Evolutionary conservation across 2,888 invertebrate species (phyloP).

Genomic region (Xestia rhomboidea): DNA sequence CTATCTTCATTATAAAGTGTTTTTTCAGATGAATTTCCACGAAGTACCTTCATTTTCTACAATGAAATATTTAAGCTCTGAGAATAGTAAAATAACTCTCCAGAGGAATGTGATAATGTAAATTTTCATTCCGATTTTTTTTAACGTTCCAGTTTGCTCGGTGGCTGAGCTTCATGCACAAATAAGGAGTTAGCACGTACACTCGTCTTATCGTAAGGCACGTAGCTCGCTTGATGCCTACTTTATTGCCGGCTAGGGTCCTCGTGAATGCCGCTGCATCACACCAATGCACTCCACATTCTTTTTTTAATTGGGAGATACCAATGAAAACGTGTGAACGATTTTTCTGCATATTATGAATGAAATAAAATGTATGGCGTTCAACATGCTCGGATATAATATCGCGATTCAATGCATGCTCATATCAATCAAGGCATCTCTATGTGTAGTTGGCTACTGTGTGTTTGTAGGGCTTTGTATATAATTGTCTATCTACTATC

Average conservation of each 20-base stretch:
- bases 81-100: constrained; percentile 72
- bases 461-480: constrained; percentile 36
- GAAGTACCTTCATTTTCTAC: constrained; percentile 55
- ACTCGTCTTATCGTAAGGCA: constrained; percentile 80
- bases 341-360: constrained; percentile 45
- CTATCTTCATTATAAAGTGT: constrained; percentile 47
- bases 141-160: constrained; percentile 74
- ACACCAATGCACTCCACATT: constrained; percentile 76
- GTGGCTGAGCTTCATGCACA: constrained; percentile 73
- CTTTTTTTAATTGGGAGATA: constrained; percentile 72
- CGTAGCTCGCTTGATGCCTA: constrained; percentile 84
- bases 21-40: constrained; percentile 57
- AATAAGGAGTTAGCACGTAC: constrained; percentile 80
- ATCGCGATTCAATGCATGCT: constrained; percentile 10
- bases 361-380: constrained; percentile 23
- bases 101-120: constrained; percentile 78
- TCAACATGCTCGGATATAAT: constrained; percentile 10
- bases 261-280: constrained; percentile 74
- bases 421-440: constrained; percentile 25
- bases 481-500: constrained; percentile 52
- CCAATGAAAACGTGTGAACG: constrained; percentile 64
- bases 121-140: constrained; percentile 75
- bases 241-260: constrained; percentile 82
- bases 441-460: constrained; percentile 8
- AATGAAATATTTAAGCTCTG: constrained; percentile 68